A percentile compares a stretch with the other conserved stretches of the same genome.
Evolutionary conservation across 1,140 invertebrate species (phyloP).

Genomic region (Drosophila teissieri): DNA sequence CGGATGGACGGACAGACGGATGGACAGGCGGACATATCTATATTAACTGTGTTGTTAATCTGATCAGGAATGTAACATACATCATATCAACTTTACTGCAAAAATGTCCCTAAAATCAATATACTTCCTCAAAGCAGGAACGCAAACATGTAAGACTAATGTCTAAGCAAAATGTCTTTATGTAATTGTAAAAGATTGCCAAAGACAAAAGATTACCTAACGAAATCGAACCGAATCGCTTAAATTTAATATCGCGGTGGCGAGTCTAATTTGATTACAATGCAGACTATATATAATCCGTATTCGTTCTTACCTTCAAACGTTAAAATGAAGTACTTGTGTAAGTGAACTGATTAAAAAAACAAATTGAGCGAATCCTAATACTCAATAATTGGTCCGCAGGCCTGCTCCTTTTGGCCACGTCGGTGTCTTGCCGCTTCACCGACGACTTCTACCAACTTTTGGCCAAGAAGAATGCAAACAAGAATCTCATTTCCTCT

Average conservation of each 20-base stretch:
- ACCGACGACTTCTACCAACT: background rate
- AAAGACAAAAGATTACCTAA: too few relatives aligned
- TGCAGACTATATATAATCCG: background rate
- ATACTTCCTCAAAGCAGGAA: too few relatives aligned
- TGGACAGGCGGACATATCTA: too few relatives aligned
- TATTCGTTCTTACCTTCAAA: background rate
- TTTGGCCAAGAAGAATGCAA: slow-evolving; percentile 5
- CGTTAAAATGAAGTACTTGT: background rate
- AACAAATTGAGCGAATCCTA: background rate
- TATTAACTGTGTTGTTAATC: too few relatives aligned
- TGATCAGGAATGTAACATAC: too few relatives aligned
- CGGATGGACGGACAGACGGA: too few relatives aligned
- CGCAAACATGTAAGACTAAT: too few relatives aligned
- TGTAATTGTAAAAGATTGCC: too few relatives aligned
- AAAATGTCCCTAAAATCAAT: too few relatives aligned
- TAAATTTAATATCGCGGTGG: background rate
- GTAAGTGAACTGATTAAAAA: background rate
- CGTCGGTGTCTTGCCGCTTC: background rate
- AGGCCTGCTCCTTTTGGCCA: background rate
- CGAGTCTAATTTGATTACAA: background rate
- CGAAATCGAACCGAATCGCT: background rate
- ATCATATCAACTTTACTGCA: too few relatives aligned
- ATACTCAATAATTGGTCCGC: background rate
- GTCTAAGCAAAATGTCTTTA: too few relatives aligned
- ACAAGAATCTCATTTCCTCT: slow-evolving; percentile 83